Evolutionary conservation across 2,888 invertebrate genomes (phyloP).

Genomic region (Agrotis ipsilon): DNA sequence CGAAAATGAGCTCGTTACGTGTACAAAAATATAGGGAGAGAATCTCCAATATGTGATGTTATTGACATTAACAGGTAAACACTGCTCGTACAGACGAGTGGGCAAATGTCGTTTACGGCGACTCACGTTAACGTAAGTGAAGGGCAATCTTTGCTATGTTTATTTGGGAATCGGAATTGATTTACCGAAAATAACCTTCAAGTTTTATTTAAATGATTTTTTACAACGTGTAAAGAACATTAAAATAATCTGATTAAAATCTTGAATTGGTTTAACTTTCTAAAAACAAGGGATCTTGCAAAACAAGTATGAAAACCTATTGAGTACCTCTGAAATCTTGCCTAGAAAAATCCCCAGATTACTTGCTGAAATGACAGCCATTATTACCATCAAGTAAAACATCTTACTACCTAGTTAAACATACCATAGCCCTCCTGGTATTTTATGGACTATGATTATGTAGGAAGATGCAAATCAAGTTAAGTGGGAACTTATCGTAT

Average conservation of each 20-base stretch:
- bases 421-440: too few species aligned
- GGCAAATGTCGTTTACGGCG: constrained; percentile 52
- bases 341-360: too few species aligned
- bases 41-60: constrained; percentile 64
- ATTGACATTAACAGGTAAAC: constrained; percentile 67
- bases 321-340: neutral
- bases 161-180: constrained; percentile 25
- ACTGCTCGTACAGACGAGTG: constrained; percentile 54
- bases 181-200: constrained; percentile 1
- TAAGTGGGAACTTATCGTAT: too few species aligned
- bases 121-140: constrained; percentile 35
- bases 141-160: constrained; percentile 36
- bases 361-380: neutral
- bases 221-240: too few species aligned
- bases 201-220: neutral
- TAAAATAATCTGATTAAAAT: neutral
- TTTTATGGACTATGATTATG: too few species aligned
- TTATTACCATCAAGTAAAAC: too few species aligned
- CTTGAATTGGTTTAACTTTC: neutral
- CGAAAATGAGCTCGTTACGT: constrained; percentile 75
- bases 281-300: neutral
- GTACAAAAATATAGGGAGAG: constrained; percentile 66
- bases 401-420: too few species aligned
- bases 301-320: constrained; percentile 11
- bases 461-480: too few species aligned